Base-by-base conservation (phyloP, 64 coral and sea anemone genomes). In the Porites lutea region DNA sequence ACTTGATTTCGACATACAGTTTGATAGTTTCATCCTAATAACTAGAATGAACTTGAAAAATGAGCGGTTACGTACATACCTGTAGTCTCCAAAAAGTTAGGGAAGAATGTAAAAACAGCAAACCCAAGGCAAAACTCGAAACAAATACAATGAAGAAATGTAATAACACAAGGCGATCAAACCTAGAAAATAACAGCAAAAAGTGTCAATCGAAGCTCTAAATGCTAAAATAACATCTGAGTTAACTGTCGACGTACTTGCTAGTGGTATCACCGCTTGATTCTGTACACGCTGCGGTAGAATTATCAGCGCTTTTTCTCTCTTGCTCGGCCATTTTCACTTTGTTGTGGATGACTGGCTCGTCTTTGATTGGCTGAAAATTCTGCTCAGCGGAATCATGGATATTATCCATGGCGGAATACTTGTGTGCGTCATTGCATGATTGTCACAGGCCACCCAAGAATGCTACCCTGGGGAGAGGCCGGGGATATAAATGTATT, bases 81-180 rank as follows among this genome's bases (percentile, higher is more conserved):
- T 96, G 95, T 14, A 90, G 60, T 82, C 95, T 86, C 95, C 95
- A 96, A 83, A 96, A 96, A 37, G 95, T 96, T 49, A 96, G 67
- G 0, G 95, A 96, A 27, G 95, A 96, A 71, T 96, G 95, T 65
- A 96, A 87, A 79, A 96, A 96, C 53, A 96, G 77, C 60, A 96
- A 82, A 13, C 95, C 95, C 46, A 96, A 75, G 2, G 92, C 91
- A 86, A 96, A 96, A 50, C 95, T 89, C 6, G 92, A 88, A n/a
- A 92, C 91, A 78, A 96, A 96, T 5, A 96, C 92, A 57, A 96
- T 91, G 87, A 96, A 96, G 64, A 96, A 96, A 79, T 96, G 95
- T 48, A 96, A 68, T 49, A 96, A 78, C 19, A 96, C 95, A 27
- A 96, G 23, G 58, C 95, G 95, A 96, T 96, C 95, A 50, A 96